phyloP scores from a whole-genome alignment of 2,797 vertebrate species.

The Allobates femoralis region DNA sequence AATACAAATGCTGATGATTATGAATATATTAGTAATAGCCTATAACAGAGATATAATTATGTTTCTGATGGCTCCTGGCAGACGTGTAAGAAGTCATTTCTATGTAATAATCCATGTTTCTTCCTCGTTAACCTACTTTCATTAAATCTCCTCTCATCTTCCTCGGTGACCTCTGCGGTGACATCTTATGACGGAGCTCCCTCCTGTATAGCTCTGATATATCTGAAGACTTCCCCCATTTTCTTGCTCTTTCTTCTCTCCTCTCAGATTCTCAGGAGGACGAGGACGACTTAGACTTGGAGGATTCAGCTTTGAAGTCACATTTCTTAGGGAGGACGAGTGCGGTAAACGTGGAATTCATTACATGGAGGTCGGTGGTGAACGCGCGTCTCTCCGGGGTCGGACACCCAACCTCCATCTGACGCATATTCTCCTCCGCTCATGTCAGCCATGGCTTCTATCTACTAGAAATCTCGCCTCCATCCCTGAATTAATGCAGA shows the following conservation, averaged over 20 bases:
- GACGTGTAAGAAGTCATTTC: background rate
- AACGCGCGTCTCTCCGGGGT: background rate
- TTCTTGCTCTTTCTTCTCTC: conserved; percentile 15
- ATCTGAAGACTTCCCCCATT: background rate
- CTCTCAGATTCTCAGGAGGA: conserved; percentile 3
- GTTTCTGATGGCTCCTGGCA: background rate
- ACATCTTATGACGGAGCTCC: conserved; percentile 1
- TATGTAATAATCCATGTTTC: background rate
- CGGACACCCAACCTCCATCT: background rate
- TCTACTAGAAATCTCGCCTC: background rate
- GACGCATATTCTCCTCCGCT: background rate
- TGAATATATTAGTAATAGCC: too few species aligned
- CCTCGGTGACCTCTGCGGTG: conserved; percentile 2
- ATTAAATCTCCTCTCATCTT: background rate
- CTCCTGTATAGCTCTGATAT: conserved; percentile 1
- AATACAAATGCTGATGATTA: too few species aligned
- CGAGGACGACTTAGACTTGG: background rate
- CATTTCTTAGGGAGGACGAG: background rate
- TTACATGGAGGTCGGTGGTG: background rate
- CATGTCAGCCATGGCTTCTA: background rate
- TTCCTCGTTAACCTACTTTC: background rate
- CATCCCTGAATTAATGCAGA: background rate
- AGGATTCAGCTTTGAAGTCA: background rate
- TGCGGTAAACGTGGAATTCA: background rate
- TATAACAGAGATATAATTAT: background rate